Percentiles rank a stretch among this genome's conserved stretches.
Evolutionary conservation across 64 coral and sea anemone genomes (phyloP).

Genomic region (Stylophora pistillata): DNA sequence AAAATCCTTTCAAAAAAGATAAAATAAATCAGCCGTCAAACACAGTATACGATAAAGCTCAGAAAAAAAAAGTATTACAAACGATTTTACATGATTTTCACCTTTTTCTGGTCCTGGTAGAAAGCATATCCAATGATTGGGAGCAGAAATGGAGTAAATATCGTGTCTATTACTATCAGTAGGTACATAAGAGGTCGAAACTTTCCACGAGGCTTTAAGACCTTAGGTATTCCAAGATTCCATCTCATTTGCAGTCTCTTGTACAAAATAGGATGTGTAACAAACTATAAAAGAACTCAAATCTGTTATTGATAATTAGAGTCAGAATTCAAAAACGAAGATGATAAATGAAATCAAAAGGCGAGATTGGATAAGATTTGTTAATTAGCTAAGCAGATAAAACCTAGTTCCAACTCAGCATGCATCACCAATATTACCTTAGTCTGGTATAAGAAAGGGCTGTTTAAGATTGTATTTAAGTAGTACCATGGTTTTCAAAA

Average conservation of each 20-base stretch:
- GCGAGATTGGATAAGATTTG: no score
- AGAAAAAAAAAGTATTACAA: no score
- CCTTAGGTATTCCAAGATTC: slow-evolving; percentile 11
- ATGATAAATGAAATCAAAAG: background rate
- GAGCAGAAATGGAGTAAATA: slow-evolving; percentile 12
- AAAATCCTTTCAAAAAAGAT: no score
- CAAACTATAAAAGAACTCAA: background rate
- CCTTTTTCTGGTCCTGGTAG: slow-evolving; percentile 14
- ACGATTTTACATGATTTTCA: background rate
- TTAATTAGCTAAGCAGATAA: no score
- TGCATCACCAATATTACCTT: no score
- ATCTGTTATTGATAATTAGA: no score
- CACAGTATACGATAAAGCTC: no score
- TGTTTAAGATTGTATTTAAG: no score
- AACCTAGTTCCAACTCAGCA: no score
- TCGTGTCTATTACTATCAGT: background rate
- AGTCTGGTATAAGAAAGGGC: no score
- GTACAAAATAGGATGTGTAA: slow-evolving; percentile 28
- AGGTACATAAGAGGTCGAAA: background rate
- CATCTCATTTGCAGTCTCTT: slow-evolving; percentile 25
- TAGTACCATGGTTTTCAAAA: no score
- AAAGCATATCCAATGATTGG: slow-evolving; percentile 14
- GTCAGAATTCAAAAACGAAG: background rate
- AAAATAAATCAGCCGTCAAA: no score
- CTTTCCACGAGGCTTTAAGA: slow-evolving; percentile 6